Percentiles rank a stretch among this genome's conserved stretches.
Conservation (phyloP, 2,888 invertebrate genomes). For the Aradus depressus region DNA sequence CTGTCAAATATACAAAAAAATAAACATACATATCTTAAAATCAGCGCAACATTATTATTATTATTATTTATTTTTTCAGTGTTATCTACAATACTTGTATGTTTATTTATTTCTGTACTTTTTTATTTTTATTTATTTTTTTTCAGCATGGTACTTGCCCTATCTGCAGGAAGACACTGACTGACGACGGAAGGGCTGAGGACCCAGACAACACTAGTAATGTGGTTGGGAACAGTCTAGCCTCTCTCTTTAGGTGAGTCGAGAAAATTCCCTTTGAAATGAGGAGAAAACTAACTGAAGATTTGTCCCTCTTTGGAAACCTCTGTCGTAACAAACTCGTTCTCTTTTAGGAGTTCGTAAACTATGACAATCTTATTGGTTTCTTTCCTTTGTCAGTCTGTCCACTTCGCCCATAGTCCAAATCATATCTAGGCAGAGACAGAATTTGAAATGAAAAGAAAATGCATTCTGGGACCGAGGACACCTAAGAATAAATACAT, state of each 20-base stretch:
- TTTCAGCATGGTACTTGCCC: slow-evolving; percentile 84
- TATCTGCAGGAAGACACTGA: slow-evolving; percentile 74
- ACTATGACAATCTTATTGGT: background rate
- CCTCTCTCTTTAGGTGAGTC: slow-evolving; percentile 32
- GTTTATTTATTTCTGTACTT: background rate
- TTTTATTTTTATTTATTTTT: slow-evolving; percentile 14
- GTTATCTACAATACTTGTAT: background rate
- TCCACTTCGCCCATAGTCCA: too few relatives aligned
- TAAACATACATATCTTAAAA: too few relatives aligned
- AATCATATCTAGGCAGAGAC: too few relatives aligned
- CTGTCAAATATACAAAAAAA: too few relatives aligned
- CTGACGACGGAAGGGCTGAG: slow-evolving; percentile 42
- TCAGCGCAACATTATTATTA: too few relatives aligned
- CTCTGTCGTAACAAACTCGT: too few relatives aligned
- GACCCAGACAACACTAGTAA: slow-evolving; percentile 34
- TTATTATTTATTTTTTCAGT: background rate
- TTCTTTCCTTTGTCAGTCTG: background rate
- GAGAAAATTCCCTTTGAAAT: too few relatives aligned
- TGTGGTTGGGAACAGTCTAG: slow-evolving; percentile 31
- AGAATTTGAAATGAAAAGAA: too few relatives aligned
- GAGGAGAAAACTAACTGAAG: too few relatives aligned
- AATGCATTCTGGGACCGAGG: too few relatives aligned
- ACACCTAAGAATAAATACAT: too few relatives aligned
- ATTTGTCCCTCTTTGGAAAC: too few relatives aligned
- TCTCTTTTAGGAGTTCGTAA: background rate